Conservation (phyloP, 2,888 invertebrate genomes). For the Masnerella sp. region DNA sequence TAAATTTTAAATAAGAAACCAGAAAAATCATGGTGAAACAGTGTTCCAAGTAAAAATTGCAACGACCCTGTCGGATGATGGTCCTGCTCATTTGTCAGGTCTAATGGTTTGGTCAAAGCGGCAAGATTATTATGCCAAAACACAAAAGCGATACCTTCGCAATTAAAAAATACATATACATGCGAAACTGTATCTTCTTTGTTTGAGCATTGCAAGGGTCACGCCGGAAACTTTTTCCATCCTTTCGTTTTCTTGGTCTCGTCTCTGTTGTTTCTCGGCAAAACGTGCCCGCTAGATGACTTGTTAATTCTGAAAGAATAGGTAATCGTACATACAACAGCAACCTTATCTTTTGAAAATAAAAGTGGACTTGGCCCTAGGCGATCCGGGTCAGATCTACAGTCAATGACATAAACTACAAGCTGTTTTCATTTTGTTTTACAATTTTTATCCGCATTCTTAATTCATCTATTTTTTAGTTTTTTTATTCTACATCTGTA, state of each 20-base stretch:
- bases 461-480: no score
- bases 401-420: conserved; percentile 29
- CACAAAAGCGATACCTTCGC: conserved; percentile 75
- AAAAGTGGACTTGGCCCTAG: conserved; percentile 48
- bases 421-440: no score
- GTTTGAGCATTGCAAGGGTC: conserved; percentile 59
- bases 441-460: no score
- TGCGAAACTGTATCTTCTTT: conserved; percentile 58
- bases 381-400: conserved; percentile 33
- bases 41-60: no score
- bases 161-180: conserved; percentile 69
- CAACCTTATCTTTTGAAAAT: conserved; percentile 49
- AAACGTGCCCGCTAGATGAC: conserved; percentile 65
- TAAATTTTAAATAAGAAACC: no score
- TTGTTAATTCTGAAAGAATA: conserved; percentile 73
- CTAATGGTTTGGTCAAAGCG: conserved; percentile 67
- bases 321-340: conserved; percentile 66
- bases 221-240: conserved; percentile 36
- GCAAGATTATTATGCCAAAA: conserved; percentile 73
- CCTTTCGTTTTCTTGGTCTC: conserved; percentile 56
- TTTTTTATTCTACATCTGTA: no score
- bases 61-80: no score
- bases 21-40: conserved; percentile 7
- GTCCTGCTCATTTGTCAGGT: conserved; percentile 64
- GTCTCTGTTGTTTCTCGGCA: conserved; percentile 49